A percentile compares a stretch with the other conserved stretches of the same genome.
phyloP scores from a whole-genome alignment of 2,113 vertebrate genomes.

The Vulpes ferrilata region DNA sequence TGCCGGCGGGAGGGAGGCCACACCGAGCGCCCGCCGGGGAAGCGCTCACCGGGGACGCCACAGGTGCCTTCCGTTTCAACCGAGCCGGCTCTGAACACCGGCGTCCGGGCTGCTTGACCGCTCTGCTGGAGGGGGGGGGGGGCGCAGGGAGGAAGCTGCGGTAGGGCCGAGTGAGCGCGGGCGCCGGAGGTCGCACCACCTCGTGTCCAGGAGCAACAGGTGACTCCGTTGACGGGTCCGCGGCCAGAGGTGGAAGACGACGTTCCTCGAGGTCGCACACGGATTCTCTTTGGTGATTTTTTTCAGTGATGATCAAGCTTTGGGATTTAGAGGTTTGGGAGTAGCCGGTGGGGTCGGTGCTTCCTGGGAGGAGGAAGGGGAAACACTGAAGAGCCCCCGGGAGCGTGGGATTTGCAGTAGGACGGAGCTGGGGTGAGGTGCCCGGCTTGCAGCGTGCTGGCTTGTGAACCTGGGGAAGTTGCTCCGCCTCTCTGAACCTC shows the following conservation, averaged over 20 bases:
- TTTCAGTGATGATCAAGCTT: neutral
- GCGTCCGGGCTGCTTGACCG: neutral
- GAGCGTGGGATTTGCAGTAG: neutral
- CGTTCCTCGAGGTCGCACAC: neutral
- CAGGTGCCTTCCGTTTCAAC: neutral
- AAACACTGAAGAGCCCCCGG: accelerated
- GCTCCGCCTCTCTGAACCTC: neutral
- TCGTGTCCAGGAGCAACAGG: neutral
- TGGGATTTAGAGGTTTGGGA: neutral
- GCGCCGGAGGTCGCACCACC: neutral
- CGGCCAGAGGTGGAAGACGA: neutral
- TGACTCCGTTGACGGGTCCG: neutral
- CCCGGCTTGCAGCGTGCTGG: neutral
- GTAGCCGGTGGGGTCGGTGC: neutral
- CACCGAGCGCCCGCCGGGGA: neutral
- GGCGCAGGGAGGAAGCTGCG: neutral
- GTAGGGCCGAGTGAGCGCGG: too few relatives aligned
- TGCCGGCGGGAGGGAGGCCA: neutral
- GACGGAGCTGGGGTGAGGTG: neutral
- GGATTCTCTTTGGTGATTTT: neutral
- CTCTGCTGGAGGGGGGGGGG: neutral
- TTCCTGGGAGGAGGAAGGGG: neutral
- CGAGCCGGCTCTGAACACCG: neutral
- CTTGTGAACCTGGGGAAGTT: neutral
- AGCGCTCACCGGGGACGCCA: neutral